A percentile compares a stretch with the other conserved stretches of the same genome.
phyloP scores from a whole-genome alignment of 2,797 vertebrate genomes.

The Spondyliosoma cantharus region DNA sequence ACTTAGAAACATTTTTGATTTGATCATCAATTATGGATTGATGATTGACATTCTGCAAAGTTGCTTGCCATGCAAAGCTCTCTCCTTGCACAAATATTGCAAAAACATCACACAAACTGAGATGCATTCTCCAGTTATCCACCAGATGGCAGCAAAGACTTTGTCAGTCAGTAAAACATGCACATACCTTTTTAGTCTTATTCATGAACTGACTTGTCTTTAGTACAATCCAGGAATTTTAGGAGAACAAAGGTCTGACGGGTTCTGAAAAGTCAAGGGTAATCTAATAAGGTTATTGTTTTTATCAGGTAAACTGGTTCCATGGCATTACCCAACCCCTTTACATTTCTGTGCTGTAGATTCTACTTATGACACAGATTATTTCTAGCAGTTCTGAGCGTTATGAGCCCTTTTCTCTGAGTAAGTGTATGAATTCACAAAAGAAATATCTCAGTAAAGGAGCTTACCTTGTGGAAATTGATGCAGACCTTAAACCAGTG shows the following conservation, averaged over 20 bases:
- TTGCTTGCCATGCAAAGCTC: background rate
- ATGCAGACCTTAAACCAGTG: background rate
- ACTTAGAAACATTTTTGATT: no score
- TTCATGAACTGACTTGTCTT: conserved; percentile 43
- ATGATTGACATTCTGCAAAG: background rate
- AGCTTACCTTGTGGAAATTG: background rate
- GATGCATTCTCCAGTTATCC: conserved; percentile 42
- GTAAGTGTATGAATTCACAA: background rate
- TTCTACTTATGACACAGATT: background rate
- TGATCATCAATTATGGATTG: no score
- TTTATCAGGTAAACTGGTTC: background rate
- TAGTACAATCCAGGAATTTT: conserved; percentile 48
- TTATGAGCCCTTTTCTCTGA: background rate
- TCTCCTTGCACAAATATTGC: background rate
- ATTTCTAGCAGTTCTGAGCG: background rate
- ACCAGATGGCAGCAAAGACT: conserved; percentile 81
- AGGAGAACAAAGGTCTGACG: conserved; percentile 28
- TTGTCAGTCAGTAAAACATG: conserved; percentile 3
- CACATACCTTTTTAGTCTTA: background rate
- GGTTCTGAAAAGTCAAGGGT: conserved; percentile 7
- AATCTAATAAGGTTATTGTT: background rate
- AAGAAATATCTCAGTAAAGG: background rate
- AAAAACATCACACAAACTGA: background rate
- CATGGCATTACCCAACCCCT: background rate
- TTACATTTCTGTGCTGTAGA: background rate